Evolutionary conservation across 2,888 invertebrate genomes (phyloP).

Genomic region (Oligia strigilis): DNA sequence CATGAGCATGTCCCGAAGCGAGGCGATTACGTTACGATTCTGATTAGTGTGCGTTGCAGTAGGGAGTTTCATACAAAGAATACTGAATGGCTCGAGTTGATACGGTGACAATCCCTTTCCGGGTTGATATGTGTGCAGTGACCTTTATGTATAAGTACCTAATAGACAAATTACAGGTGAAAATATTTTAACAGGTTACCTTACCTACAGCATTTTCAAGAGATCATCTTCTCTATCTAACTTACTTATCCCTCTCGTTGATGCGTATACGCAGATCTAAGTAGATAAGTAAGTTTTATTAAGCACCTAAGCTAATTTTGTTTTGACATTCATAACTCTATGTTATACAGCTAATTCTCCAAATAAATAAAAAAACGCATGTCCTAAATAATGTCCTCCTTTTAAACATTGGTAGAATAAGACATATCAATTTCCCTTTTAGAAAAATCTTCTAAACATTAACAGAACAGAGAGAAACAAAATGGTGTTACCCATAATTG

Average conservation of each 20-base stretch:
- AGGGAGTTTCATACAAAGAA: no score
- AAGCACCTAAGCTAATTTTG: not conserved
- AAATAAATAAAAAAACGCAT: not conserved
- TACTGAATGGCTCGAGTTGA: no score
- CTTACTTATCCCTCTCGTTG: no score
- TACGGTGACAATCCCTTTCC: no score
- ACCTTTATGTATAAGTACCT: not conserved
- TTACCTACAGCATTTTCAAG: not conserved
- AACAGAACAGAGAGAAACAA: constrained; percentile 16
- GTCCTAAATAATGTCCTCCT: not conserved
- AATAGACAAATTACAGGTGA: not conserved
- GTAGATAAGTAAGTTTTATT: not conserved
- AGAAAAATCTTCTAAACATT: not conserved
- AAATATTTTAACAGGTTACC: not conserved
- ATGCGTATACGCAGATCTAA: not conserved
- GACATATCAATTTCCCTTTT: constrained; percentile 21
- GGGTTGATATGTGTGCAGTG: no score
- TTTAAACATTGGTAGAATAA: constrained; percentile 12
- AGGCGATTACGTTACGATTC: no score
- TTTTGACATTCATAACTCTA: not conserved
- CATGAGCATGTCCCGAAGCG: no score
- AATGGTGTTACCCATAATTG: constrained; percentile 48
- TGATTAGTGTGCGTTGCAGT: no score
- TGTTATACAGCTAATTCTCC: not conserved
- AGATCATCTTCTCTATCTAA: not conserved